Conservation (phyloP, 2,888 invertebrate species). For the Lysandra bellargus region DNA sequence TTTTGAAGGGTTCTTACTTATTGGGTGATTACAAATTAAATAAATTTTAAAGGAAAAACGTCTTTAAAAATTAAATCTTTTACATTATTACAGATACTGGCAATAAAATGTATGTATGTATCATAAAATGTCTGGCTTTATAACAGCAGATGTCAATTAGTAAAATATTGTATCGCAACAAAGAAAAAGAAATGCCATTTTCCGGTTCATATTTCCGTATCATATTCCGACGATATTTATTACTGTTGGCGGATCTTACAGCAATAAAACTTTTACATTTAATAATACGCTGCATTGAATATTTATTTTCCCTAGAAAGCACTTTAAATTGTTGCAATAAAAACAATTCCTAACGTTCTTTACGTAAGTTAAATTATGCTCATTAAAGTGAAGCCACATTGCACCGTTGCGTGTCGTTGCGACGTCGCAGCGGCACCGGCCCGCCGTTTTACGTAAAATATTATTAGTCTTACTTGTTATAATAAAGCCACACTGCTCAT, state of each 20-base stretch:
- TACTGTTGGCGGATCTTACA: slow-evolving; percentile 46
- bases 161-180: neutral
- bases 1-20: neutral
- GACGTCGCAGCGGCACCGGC: neutral
- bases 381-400: neutral
- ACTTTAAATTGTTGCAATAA: slow-evolving; percentile 5
- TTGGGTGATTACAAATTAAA: neutral
- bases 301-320: neutral
- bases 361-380: slow-evolving; percentile 1
- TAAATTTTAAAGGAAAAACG: no score
- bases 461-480: neutral
- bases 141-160: slow-evolving; percentile 1
- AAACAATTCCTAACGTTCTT: neutral
- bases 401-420: neutral
- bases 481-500: neutral
- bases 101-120: neutral
- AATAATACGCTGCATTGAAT: slow-evolving; percentile 1
- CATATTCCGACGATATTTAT: slow-evolving; percentile 60
- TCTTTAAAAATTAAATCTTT: neutral
- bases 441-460: neutral
- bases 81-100: neutral
- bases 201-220: slow-evolving; percentile 40
- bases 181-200: slow-evolving; percentile 34
- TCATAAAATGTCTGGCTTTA: neutral
- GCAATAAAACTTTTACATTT: slow-evolving; percentile 53